Percentiles rank a stretch among this genome's conserved stretches.
phyloP scores from a whole-genome alignment of 2,888 invertebrate species.

The Stenchaetothrips biformis region DNA sequence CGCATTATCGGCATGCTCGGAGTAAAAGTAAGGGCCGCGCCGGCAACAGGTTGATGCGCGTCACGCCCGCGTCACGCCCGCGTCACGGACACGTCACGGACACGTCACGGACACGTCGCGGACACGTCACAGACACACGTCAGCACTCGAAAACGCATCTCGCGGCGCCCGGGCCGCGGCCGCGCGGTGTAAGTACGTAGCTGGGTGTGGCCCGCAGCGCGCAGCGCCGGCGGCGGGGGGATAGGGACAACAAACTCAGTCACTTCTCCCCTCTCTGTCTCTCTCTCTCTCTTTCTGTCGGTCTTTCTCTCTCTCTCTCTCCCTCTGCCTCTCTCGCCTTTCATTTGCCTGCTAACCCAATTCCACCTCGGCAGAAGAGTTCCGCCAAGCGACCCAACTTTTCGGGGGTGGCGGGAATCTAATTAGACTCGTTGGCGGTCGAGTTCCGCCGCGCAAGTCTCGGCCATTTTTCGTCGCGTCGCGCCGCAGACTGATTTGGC shows the following conservation, averaged over 20 bases:
- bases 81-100: too few relatives aligned
- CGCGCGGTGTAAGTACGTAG: too few relatives aligned
- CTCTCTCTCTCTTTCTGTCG: neutral
- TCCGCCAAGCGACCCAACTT: neutral
- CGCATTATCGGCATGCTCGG: too few relatives aligned
- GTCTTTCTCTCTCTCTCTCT: neutral
- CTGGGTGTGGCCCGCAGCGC: neutral
- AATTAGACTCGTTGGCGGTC: neutral
- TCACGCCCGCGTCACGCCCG: too few relatives aligned
- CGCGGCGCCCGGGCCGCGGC: too few relatives aligned
- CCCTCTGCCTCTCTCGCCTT: neutral
- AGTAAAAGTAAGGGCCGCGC: too few relatives aligned
- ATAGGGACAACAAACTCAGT: neutral
- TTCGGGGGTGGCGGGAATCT: neutral
- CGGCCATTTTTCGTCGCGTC: neutral
- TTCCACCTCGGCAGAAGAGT: neutral
- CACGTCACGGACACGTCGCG: too few relatives aligned
- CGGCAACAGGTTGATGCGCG: too few relatives aligned
- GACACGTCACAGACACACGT: too few relatives aligned
- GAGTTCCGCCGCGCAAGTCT: neutral
- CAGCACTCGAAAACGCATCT: too few relatives aligned
- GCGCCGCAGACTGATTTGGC: neutral
- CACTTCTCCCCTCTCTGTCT: neutral
- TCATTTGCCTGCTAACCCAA: neutral
- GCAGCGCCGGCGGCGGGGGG: neutral